phyloP scores from a whole-genome alignment of 2,797 vertebrate genomes.

The Cyclopterus lumpus region DNA sequence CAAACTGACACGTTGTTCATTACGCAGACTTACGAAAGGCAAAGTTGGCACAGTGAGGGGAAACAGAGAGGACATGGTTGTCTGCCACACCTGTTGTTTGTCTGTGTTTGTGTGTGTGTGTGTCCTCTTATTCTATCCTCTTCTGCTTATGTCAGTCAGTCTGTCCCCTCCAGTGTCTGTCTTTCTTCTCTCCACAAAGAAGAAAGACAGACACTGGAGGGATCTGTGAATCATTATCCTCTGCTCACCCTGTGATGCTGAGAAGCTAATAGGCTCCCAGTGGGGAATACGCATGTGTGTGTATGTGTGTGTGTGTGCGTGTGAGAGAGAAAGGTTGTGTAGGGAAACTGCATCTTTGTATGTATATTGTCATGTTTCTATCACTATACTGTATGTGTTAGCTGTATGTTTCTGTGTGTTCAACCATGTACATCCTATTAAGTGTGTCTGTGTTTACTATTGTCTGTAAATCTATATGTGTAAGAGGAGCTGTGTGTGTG shows the following conservation, averaged over 20 bases:
- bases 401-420: conserved; percentile 6
- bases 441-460: not conserved
- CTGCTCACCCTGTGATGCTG: conserved; percentile 53
- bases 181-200: conserved; percentile 34
- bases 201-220: conserved; percentile 41
- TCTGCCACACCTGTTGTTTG: conserved; percentile 57
- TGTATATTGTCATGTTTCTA: conserved; percentile 4
- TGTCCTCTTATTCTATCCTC: conserved; percentile 35
- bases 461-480: not conserved
- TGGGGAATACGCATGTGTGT: conserved; percentile 30
- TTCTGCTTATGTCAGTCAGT: conserved; percentile 34
- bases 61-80: conserved; percentile 4
- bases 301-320: conserved; percentile 12
- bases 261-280: conserved; percentile 63
- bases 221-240: conserved; percentile 68
- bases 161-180: conserved; percentile 25
- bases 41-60: conserved; percentile 23
- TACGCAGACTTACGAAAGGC: conserved; percentile 46
- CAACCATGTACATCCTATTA: not conserved
- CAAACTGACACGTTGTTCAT: conserved; percentile 47
- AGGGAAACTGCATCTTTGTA: conserved; percentile 1
- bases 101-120: conserved; percentile 3
- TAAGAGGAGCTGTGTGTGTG: conserved; percentile 22
- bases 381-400: not conserved
- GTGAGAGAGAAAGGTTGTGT: conserved; percentile 32